Percentiles rank a stretch among this genome's conserved stretches.
These are phyloP conservation scores for Hippocampus kuda DNA, from an alignment of 2,797 vertebrate species.

Conservation along the genomic window DNA sequence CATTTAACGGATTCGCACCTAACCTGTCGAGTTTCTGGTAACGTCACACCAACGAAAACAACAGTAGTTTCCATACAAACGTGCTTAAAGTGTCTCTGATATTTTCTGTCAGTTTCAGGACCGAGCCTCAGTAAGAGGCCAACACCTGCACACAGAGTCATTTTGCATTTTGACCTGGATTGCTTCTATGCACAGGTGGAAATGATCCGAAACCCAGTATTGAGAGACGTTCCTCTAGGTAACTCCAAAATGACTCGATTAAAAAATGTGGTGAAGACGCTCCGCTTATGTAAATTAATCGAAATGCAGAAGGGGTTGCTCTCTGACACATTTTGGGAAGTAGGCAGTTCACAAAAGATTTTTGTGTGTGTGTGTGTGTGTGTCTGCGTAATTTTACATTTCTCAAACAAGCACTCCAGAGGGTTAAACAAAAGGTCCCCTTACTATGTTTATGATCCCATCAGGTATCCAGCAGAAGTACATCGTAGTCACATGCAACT, in stretches of 20 bases:
- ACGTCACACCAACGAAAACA: background rate
- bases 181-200: conserved; percentile 94
- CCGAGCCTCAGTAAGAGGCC: conserved; percentile 4
- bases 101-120: conserved; percentile 21
- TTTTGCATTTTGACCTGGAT: conserved; percentile 84
- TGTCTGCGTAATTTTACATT: background rate
- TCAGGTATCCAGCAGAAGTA: conserved; percentile 82
- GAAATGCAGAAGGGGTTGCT: background rate
- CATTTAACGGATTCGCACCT: conserved; percentile 26
- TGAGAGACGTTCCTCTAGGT: conserved; percentile 81
- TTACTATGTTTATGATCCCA: background rate
- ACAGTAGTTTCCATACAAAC: background rate
- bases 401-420: background rate
- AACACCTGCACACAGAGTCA: conserved; percentile 49
- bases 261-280: no score
- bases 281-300: background rate
- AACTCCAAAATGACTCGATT: accelerated
- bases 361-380: no score
- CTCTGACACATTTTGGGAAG: background rate
- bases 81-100: accelerated
- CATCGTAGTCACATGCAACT: conserved; percentile 85
- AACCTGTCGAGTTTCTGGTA: conserved; percentile 27
- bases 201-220: conserved; percentile 79
- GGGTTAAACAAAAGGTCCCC: background rate
- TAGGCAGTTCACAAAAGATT: background rate